These are phyloP conservation scores for Erebia palarica DNA, from an alignment of 2,888 invertebrate genomes.

Conservation along the genomic window DNA sequence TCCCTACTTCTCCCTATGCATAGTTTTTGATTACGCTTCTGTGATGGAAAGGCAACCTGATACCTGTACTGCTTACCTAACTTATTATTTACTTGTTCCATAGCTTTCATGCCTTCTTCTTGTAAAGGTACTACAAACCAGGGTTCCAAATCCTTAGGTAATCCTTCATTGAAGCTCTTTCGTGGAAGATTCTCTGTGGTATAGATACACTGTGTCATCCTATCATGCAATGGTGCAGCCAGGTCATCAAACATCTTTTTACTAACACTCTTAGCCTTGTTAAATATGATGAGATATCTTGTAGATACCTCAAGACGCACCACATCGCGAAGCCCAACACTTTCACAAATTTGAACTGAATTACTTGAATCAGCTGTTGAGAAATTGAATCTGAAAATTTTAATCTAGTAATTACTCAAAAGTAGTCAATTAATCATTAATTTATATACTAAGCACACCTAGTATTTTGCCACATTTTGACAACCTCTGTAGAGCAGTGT, in stretches of 20 bases:
- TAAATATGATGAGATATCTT: conserved; percentile 86
- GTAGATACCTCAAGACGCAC: conserved; percentile 91
- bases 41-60: not conserved
- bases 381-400: conserved; percentile 89
- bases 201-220: conserved; percentile 97
- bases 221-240: conserved; percentile 89
- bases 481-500: no score
- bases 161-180: conserved; percentile 85
- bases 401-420: not conserved
- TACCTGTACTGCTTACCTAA: conserved; percentile 78
- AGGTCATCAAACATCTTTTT: conserved; percentile 69
- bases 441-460: no score
- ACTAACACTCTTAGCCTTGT: conserved; percentile 59
- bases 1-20: not conserved
- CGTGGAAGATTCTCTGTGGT: conserved; percentile 84
- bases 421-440: no score
- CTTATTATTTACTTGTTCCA: conserved; percentile 90
- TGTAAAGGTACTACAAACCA: conserved; percentile 94
- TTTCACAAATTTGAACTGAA: conserved; percentile 95
- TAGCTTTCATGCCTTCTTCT: conserved; percentile 88
- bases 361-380: conserved; percentile 98
- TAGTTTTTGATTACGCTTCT: not conserved
- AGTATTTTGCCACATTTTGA: no score
- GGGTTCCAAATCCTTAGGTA: conserved; percentile 84
- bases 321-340: conserved; percentile 89